Evolutionary conservation across 1,140 invertebrate genomes (phyloP), one percentile per base, ranked within the genome.

Genomic region (Sipha flava): DNA sequence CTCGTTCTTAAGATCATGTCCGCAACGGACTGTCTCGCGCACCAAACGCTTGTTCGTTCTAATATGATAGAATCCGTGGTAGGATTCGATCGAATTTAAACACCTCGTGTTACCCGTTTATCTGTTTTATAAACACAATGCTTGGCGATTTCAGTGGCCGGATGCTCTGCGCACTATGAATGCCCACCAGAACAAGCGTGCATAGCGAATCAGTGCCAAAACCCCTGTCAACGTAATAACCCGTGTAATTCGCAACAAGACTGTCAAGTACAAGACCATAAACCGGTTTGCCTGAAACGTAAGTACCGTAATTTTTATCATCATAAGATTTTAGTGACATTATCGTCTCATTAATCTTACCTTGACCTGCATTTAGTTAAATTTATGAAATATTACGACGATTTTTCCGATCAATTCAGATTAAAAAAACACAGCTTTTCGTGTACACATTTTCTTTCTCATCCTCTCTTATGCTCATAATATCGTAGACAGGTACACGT

Each of bases 261-360:
- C 59, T 95, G 93, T 84, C 90, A 90, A 81, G 92, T 94, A 29
- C 86, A 92, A 81, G 86, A 92, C 83, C 93, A 94, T 85, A 90
- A 91, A 83, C 91, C 93, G 31, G 89, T 93, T 70, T 94, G 93
- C 83, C 88, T 91, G 26, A 90, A 91, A 89, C 91, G 93, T 92
- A 87, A 83, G 81, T 81, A 12, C 21, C 31, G 7, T 18, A 31
- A 31, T 62, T 18, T 7, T 14, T 6, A 5, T 59, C 29, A 29
- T 16, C 29, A 59, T 54, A 23, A 26, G 21, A 54, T 54, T 21
- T 23, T 59, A 62, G 34, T 62, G n/a, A n/a, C n/a, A n/a, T n/a
- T n/a, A n/a, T n/a, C n/a, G n/a, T n/a, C n/a, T n/a, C n/a, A n/a
- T n/a, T n/a, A n/a, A n/a, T n/a, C n/a, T n/a, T 9, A 1, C 62